Conservation (phyloP, 2,113 vertebrate genomes). For the Sinocyclocheilus anophthalmus region DNA sequence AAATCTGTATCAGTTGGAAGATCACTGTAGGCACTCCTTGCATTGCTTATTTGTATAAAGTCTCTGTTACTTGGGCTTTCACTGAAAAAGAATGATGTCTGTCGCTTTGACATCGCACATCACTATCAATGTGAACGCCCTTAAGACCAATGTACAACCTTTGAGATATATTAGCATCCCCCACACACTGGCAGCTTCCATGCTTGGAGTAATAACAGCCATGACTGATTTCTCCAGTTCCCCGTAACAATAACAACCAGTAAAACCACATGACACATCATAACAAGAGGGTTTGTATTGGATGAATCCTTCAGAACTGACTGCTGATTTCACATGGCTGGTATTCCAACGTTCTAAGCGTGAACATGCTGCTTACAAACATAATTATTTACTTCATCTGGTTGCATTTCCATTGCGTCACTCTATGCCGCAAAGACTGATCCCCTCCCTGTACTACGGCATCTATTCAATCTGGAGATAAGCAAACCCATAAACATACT, state of each 20-base stretch:
- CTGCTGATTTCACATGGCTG: constrained; percentile 23
- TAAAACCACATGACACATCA: constrained; percentile 5
- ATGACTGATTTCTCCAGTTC: constrained; percentile 28
- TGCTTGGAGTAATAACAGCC: constrained; percentile 39
- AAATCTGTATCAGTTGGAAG: neutral
- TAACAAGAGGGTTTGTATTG: constrained; percentile 7
- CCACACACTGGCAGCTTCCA: constrained; percentile 15
- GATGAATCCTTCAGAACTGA: constrained; percentile 6
- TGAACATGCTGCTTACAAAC: constrained; percentile 34
- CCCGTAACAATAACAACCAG: constrained; percentile 14
- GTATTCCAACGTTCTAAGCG: neutral
- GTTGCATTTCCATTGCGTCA: constrained; percentile 32
- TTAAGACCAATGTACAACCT: neutral
- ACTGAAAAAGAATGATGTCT: neutral
- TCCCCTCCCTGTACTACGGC: neutral
- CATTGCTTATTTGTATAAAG: neutral
- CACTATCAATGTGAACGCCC: neutral
- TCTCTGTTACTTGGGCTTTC: neutral
- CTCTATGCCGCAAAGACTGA: neutral
- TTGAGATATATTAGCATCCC: constrained; percentile 11
- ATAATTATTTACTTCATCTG: constrained; percentile 26
- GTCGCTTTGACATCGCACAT: neutral
- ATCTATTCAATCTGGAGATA: constrained; percentile 32
- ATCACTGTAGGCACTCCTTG: neutral
- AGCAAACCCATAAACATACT: constrained; percentile 37